Evolutionary conservation across 1,140 invertebrate genomes (phyloP).

Genomic region (Macrobrachium rosenbergii): DNA sequence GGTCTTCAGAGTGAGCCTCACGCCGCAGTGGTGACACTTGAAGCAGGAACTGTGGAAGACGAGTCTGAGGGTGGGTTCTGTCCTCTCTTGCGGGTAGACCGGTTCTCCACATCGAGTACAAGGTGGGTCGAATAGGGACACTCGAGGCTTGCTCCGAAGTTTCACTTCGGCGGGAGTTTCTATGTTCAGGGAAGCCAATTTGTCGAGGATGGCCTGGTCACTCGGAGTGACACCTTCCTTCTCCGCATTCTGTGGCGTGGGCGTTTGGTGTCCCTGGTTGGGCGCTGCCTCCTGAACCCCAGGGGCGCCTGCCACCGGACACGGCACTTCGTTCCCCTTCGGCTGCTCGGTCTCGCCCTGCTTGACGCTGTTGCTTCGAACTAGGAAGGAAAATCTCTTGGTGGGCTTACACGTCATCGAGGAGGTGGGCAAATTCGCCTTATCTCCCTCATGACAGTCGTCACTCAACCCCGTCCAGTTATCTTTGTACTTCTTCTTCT

Average conservation of each 20-base stretch:
- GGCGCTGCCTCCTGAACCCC: too few relatives aligned
- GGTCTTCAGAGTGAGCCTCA: constrained; percentile 69
- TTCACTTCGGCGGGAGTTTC: constrained; percentile 38
- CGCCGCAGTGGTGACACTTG: constrained; percentile 68
- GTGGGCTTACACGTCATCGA: constrained; percentile 56
- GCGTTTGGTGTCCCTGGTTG: background rate
- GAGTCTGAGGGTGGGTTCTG: constrained; percentile 67
- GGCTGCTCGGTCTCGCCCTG: background rate
- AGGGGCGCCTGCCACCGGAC: too few relatives aligned
- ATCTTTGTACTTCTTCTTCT: constrained; percentile 48
- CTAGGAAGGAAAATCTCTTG: constrained; percentile 65
- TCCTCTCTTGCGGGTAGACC: constrained; percentile 68
- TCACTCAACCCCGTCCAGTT: constrained; percentile 27
- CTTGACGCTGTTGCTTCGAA: constrained; percentile 61
- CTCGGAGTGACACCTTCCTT: constrained; percentile 53
- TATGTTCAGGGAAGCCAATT: constrained; percentile 57
- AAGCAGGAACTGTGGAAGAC: constrained; percentile 69
- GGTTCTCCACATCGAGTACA: constrained; percentile 69
- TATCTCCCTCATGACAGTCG: background rate
- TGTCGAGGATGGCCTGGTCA: constrained; percentile 65
- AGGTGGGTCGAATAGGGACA: constrained; percentile 67
- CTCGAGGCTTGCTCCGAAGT: constrained; percentile 16
- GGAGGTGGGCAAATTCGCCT: constrained; percentile 41
- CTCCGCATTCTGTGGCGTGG: background rate
- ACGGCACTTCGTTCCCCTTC: background rate